phyloP scores from a whole-genome alignment of 2,888 invertebrate genomes.

The Bombylius discolor region DNA sequence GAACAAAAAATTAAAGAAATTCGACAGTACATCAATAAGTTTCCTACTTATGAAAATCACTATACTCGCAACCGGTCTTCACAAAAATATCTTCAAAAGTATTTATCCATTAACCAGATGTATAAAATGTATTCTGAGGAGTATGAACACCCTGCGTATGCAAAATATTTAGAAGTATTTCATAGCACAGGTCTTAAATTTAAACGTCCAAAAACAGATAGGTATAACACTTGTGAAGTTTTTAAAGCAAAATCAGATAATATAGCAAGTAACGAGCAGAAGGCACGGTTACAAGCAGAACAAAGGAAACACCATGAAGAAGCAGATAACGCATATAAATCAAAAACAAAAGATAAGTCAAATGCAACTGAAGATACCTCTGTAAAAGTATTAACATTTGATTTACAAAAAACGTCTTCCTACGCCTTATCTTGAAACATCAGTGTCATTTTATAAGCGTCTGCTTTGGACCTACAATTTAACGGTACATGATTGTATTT shows the following conservation, averaged over 20 bases:
- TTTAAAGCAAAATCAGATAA: no score
- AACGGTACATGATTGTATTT: conserved; percentile 17
- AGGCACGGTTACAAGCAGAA: no score
- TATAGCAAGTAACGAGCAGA: no score
- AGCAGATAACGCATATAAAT: conserved; percentile 4
- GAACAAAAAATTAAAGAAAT: neutral
- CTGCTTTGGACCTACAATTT: conserved; percentile 19
- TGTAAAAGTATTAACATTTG: conserved; percentile 5
- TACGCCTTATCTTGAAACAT: conserved; percentile 18
- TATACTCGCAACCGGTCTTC: conserved; percentile 3
- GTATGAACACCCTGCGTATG: neutral
- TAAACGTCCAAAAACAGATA: no score
- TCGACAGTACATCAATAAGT: conserved; percentile 1
- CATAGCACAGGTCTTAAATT: no score
- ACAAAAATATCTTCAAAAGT: conserved; percentile 4
- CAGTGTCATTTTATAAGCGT: conserved; percentile 22
- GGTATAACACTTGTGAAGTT: no score
- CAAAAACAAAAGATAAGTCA: neutral
- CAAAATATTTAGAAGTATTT: neutral
- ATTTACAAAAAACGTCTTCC: conserved; percentile 20
- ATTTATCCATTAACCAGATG: conserved; percentile 3
- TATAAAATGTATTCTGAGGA: conserved; percentile 6
- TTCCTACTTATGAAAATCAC: neutral
- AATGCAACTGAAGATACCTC: conserved; percentile 2
- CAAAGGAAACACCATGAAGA: conserved; percentile 1